Evolutionary conservation across 1,140 invertebrate genomes (phyloP), one percentile per base, ranked within the genome.

Genomic region (Euwallacea similis): DNA sequence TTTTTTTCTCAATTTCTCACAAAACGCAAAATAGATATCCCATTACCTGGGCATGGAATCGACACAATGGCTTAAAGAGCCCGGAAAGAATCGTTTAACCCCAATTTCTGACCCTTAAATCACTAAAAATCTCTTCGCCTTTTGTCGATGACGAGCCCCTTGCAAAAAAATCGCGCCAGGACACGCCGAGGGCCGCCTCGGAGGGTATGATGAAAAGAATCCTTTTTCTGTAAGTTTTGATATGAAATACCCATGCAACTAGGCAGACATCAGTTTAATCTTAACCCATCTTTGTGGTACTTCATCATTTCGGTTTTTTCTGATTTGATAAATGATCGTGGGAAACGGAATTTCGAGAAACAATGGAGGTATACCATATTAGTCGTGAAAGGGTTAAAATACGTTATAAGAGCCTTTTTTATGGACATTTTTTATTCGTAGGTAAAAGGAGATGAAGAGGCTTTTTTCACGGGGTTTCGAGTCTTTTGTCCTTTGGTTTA

Each of bases 51-150:
- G 41, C 46, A 41, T 11, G 68, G 66, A 11, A 46, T 13, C 44
- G 42, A 10, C 13, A 70, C 68, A 70, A 70, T 56, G 43, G 60
- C 53, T 55, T 63, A 16, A 70, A 70, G 54, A 58, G 68, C 42
- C 53, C 68, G 68, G 60, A 70, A 70, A 66, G 58, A 70, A 70
- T 50, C 68, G 60, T 64, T 70, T 70, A 70, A 70, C 68, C 68
- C 68, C 68, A 70, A 70, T 70, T 70, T 69, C 50, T 70, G 68
- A 70, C 68, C 68, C 68, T 70, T 15, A 54, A 68, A 62, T 61
- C 59, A 42, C 58, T 61, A 61, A 70, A 69, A 53, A 64, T 64
- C 60, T 70, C 68, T 70, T 70, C 68, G 64, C 53, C 61, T 64
- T 64, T 70, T 70, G 60, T 70, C 9, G 43, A 42, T 42, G 47